A percentile compares a stretch with the other conserved stretches of the same genome.
Conservation (phyloP, 2,113 vertebrate genomes). For the cattle (Bos taurus) region DNA sequence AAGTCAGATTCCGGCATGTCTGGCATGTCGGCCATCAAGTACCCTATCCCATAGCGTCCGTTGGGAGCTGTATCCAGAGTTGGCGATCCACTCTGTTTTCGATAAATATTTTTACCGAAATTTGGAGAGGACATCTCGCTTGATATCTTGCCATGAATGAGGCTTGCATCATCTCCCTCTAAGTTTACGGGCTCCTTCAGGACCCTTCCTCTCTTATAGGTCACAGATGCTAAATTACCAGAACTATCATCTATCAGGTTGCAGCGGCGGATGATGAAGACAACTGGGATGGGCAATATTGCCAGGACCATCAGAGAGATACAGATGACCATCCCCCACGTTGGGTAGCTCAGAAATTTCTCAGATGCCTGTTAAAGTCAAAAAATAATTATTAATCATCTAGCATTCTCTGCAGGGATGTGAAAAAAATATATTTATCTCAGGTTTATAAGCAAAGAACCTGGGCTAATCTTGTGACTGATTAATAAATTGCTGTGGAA, state of each 20-base stretch:
- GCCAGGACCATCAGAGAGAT: conserved; percentile 89
- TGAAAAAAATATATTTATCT: background rate
- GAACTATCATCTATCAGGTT: conserved; percentile 88
- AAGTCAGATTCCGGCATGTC: conserved; percentile 96
- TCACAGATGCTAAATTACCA: conserved; percentile 86
- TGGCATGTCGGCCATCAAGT: conserved; percentile 93
- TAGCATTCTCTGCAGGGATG: background rate
- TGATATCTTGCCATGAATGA: conserved; percentile 90
- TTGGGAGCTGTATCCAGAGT: conserved; percentile 89
- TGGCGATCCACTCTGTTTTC: conserved; percentile 87
- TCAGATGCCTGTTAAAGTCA: conserved; percentile 84
- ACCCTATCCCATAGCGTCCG: conserved; percentile 94
- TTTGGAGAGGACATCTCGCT: conserved; percentile 91
- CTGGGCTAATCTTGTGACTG: background rate
- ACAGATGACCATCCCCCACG: conserved; percentile 90
- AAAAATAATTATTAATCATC: background rate
- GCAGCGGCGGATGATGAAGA: conserved; percentile 87
- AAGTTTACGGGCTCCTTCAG: conserved; percentile 89
- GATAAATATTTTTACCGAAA: conserved; percentile 91
- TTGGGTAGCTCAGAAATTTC: conserved; percentile 86
- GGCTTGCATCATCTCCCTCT: conserved; percentile 90
- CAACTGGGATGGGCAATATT: conserved; percentile 89
- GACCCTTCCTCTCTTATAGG: conserved; percentile 94
- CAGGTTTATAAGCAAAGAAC: background rate
- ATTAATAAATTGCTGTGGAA: background rate